phyloP scores from a whole-genome alignment of 2,888 invertebrate genomes.

The Prosapia bicincta region DNA sequence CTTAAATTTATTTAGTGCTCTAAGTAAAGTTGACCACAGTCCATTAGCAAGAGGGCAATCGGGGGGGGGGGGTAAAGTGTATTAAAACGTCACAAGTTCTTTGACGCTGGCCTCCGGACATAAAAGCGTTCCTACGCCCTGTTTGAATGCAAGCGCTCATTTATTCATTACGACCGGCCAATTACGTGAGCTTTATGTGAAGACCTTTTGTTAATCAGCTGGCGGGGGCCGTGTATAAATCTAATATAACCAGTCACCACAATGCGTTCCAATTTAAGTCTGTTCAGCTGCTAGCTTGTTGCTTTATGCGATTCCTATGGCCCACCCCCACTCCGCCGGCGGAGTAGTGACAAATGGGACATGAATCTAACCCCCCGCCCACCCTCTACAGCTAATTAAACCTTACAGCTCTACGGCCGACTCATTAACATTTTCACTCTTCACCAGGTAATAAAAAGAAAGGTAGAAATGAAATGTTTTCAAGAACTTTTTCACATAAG shows the following conservation, averaged over 20 bases:
- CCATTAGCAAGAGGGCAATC: background rate
- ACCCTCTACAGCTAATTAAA: background rate
- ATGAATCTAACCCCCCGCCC: background rate
- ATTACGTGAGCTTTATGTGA: background rate
- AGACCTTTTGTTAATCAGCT: constrained; percentile 2
- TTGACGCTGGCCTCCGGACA: background rate
- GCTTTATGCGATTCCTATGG: constrained; percentile 21
- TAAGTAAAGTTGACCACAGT: background rate
- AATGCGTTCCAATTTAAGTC: background rate
- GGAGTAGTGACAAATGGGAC: background rate
- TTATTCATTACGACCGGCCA: constrained; percentile 2
- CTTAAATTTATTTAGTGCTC: background rate
- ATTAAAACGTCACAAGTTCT: background rate
- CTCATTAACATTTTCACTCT: background rate
- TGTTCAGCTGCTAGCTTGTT: background rate
- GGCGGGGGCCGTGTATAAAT: background rate
- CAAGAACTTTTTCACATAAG: too few relatives aligned
- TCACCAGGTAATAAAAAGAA: background rate
- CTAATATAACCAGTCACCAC: background rate
- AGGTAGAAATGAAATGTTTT: too few relatives aligned
- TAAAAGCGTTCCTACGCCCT: background rate
- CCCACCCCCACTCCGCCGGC: background rate
- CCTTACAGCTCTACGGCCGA: background rate
- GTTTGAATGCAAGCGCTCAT: background rate
- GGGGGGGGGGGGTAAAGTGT: background rate